Evolutionary conservation across 2,113 vertebrate species (phyloP), one percentile per base, ranked within the genome.

Genomic region (Epinephelus lanceolatus): DNA sequence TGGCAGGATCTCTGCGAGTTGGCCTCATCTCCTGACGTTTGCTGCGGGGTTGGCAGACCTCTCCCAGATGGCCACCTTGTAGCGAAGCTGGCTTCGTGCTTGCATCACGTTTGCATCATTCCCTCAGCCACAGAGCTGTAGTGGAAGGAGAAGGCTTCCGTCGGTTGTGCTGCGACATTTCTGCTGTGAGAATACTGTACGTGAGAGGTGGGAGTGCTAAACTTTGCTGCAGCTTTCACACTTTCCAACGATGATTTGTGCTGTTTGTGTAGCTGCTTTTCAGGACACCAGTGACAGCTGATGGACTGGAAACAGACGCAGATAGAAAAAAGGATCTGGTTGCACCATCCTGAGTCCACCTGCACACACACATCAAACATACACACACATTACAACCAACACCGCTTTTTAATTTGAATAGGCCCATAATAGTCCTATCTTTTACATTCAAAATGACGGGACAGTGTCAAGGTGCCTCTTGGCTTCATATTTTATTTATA

Each of bases 401-500:
- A n/a, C 51, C 19, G 11, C 68, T 47, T 85, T 40, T 13, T 52
- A 19, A 79, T 25, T 33, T 51, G 55, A 81, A 51, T 4, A 25
- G 70, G 17, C 61, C 30, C 45, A 56, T 78, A 73, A 86, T 62
- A 62, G 53, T 61, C 66, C 53, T 67, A 84, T 90, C 76, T 83
- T 75, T 90, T 78, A 67, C 76, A 37, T 70, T 78, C 57, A 53
- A 37, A 74, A 56, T 68, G 82, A 90, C 49, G 61, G 83, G 57
- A 80, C 45, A 69, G 81, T 82, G 79, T 86, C 86, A 81, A 86
- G 69, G 66, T 88, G 84, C 60, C 86, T 91, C 88, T 69, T 30
- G 42, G 80, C 87, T 85, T 88, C 86, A 93, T 93, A 66, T 89
- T 84, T 91, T 91, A 93, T 92, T 92, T 71, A 93, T 65, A 71